A percentile compares a stretch with the other conserved stretches of the same genome.
Evolutionary conservation across 1,140 invertebrate genomes (phyloP).

Genomic region (Babylonia areolata): DNA sequence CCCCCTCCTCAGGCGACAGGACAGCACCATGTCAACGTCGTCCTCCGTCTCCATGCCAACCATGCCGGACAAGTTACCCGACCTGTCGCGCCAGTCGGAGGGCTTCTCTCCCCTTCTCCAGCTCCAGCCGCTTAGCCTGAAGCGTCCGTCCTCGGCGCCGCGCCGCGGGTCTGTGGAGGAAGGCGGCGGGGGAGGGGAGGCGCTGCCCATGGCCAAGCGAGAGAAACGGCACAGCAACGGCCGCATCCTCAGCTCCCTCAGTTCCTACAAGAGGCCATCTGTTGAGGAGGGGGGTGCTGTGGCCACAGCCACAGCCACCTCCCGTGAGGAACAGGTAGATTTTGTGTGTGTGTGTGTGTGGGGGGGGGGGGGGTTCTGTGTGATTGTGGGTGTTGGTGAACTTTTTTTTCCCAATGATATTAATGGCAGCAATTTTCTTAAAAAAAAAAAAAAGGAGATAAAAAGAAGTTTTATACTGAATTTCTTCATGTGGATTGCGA

Average conservation of each 20-base stretch:
- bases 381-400: background rate
- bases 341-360: background rate
- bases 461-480: too few species aligned
- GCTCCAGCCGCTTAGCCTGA: constrained; percentile 33
- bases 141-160: constrained; percentile 36
- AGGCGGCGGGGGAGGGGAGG: background rate
- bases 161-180: constrained; percentile 24
- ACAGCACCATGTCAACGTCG: constrained; percentile 39
- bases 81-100: constrained; percentile 32
- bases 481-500: too few species aligned
- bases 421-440: too few species aligned
- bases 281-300: background rate
- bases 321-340: background rate
- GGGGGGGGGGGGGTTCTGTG: background rate
- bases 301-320: background rate
- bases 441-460: too few species aligned
- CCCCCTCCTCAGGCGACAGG: constrained; percentile 36
- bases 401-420: too few species aligned
- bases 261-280: constrained; percentile 24
- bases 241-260: constrained; percentile 46
- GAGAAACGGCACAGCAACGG: constrained; percentile 23
- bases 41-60: constrained; percentile 39
- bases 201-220: background rate
- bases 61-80: constrained; percentile 41
- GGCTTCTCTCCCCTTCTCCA: constrained; percentile 22